Base-by-base conservation (phyloP, 2,113 vertebrate species). In the Leiothrix lutea region DNA sequence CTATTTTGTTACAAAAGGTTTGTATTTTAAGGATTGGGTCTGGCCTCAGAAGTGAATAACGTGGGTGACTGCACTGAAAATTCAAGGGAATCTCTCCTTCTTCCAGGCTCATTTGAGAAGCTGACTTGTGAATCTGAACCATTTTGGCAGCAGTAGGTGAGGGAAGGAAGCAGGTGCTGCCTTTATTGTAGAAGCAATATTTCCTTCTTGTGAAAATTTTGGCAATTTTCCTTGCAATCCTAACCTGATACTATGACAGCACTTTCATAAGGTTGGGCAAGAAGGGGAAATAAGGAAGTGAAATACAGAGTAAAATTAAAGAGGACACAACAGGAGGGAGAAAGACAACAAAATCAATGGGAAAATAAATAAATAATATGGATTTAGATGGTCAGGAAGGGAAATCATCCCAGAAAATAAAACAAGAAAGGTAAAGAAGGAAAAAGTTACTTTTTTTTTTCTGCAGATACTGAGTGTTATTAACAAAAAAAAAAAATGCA, bases 1-100 rank as follows among this genome's bases (percentile, higher is more conserved):
- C 92, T 92, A 69, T 95, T 97, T 95, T 96, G 72, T 93, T 97
- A 92, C 33, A 35, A 97, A 71, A 94, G 67, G 85, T 90, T 83
- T 75, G 83, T 93, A 67, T 79, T 93, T 75, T 64, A 91, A 80
- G 69, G 47, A 56, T 88, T 31, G 25, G 42, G 83, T 67, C 85
- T 84, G 90, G 90, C 90, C 75, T 91, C 71, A 67, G 31, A 80
- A 85, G 61, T 45, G 47, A 67, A 56, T 80, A 62, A 92, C 4
- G 1, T 62, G 47, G 45, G 65, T 64, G 80, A 88, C 44, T 81
- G 83, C 88, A 50, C 75, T 74, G 78, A 90, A 93, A 80, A 78
- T 86, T 67, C 28, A 60, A 51, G 33, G 69, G 20, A 56, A 50
- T 79, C 36, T 81, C 64, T 86, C 67, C 36, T 95, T 72, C 47